phyloP scores from a whole-genome alignment of 2,888 invertebrate species.

The Leptothorax acervorum region DNA sequence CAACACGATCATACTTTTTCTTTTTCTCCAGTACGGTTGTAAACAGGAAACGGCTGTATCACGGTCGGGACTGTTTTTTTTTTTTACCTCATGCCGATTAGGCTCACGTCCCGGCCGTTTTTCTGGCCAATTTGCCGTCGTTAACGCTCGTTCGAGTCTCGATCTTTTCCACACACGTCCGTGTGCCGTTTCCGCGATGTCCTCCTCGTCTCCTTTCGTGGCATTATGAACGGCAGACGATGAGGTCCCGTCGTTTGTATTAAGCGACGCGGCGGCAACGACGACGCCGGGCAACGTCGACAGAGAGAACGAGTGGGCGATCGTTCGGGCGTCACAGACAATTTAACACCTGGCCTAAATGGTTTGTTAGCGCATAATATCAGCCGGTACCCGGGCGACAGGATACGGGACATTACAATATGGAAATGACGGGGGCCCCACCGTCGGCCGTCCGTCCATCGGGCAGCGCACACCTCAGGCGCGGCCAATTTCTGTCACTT shows the following conservation, averaged over 20 bases:
- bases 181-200: conserved; percentile 15
- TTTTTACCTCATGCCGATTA: conserved; percentile 33
- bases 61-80: conserved; percentile 47
- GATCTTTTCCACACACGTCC: conserved; percentile 67
- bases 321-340: conserved; percentile 84
- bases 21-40: conserved; percentile 55
- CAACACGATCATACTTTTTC: conserved; percentile 39
- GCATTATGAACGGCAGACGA: conserved; percentile 39
- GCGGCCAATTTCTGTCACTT: conserved; percentile 84
- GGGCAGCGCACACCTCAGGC: conserved; percentile 78
- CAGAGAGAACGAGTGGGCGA: conserved; percentile 61
- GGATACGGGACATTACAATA: conserved; percentile 84
- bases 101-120: conserved; percentile 68
- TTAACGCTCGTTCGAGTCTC: conserved; percentile 73
- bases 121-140: conserved; percentile 81
- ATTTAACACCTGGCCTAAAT: conserved; percentile 85
- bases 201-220: conserved; percentile 34
- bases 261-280: conserved; percentile 16
- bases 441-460: conserved; percentile 64
- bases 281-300: conserved; percentile 51
- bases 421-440: conserved; percentile 81
- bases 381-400: conserved; percentile 76
- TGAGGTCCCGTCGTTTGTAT: conserved; percentile 21
- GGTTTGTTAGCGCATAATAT: conserved; percentile 84
- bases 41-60: conserved; percentile 69